These are phyloP conservation scores for Apamea epomidion DNA, from an alignment of 2,888 invertebrate species.

Conservation along the genomic window DNA sequence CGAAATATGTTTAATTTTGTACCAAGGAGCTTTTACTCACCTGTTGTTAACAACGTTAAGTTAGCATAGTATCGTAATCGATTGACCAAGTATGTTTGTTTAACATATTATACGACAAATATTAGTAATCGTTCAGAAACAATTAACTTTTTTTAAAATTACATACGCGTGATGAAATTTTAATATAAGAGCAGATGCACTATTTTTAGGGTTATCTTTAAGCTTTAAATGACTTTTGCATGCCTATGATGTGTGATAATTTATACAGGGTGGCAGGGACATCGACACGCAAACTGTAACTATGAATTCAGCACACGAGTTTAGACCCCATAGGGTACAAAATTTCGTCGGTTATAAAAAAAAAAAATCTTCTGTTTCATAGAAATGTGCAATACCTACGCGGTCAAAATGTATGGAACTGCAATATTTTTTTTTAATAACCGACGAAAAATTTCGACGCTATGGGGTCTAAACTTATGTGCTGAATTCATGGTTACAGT, in stretches of 20 bases:
- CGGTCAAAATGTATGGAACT: too few relatives aligned
- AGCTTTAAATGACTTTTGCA: background rate
- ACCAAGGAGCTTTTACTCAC: slow-evolving; percentile 30
- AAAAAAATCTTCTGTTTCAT: too few relatives aligned
- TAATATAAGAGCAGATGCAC: background rate
- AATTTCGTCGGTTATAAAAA: too few relatives aligned
- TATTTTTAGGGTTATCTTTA: slow-evolving; percentile 1
- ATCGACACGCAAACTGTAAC: too few relatives aligned
- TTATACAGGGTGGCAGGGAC: too few relatives aligned
- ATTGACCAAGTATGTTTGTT: slow-evolving; percentile 60
- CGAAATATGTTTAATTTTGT: slow-evolving; percentile 31
- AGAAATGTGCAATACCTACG: too few relatives aligned
- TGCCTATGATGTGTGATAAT: background rate
- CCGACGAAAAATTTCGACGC: too few relatives aligned
- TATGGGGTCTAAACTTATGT: too few relatives aligned
- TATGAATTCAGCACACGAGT: too few relatives aligned
- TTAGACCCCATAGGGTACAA: too few relatives aligned
- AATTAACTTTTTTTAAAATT: slow-evolving; percentile 27
- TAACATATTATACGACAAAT: slow-evolving; percentile 41
- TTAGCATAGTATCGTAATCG: slow-evolving; percentile 34
- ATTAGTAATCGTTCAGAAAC: slow-evolving; percentile 33
- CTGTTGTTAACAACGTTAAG: slow-evolving; percentile 17
- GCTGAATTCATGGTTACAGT: too few relatives aligned
- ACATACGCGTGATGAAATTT: background rate
- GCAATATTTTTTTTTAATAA: too few relatives aligned